A percentile compares a stretch with the other conserved stretches of the same genome.
Conservation (phyloP, 2,797 vertebrate genomes). For the Melanotaenia boesemani region DNA sequence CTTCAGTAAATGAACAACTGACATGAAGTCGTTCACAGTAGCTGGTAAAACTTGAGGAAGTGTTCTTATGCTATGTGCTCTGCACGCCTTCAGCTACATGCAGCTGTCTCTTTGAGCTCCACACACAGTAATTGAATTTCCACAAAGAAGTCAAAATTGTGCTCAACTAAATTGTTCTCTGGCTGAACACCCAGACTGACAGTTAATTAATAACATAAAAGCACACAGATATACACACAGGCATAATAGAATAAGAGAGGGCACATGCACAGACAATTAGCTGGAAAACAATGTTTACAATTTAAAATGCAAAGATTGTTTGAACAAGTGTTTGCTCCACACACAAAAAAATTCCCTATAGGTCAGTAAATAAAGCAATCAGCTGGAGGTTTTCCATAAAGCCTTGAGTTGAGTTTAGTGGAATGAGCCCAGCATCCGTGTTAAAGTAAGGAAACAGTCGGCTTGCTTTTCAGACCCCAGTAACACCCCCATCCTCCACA, state of each 20-base stretch:
- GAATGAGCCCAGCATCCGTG: conserved; percentile 7
- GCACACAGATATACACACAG: conserved; percentile 31
- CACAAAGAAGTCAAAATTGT: conserved; percentile 55
- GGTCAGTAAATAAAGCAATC: conserved; percentile 20
- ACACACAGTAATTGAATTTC: conserved; percentile 67
- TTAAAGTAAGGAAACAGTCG: conserved; percentile 21
- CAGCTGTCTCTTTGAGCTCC: conserved; percentile 58
- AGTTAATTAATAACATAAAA: conserved; percentile 71
- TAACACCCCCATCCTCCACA: conserved; percentile 51
- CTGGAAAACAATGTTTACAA: background rate
- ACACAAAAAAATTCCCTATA: background rate
- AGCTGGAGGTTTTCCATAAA: background rate
- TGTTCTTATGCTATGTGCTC: conserved; percentile 47
- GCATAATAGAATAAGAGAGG: conserved; percentile 1
- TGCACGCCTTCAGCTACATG: conserved; percentile 59
- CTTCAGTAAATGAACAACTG: conserved; percentile 36
- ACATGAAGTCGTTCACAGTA: conserved; percentile 41
- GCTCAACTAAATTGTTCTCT: conserved; percentile 54
- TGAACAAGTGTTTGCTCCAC: conserved; percentile 1
- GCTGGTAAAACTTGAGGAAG: conserved; percentile 30
- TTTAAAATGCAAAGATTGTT: conserved; percentile 30
- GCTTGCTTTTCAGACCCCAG: conserved; percentile 20
- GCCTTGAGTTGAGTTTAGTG: conserved; percentile 19
- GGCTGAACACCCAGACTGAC: conserved; percentile 47
- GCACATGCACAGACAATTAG: conserved; percentile 8